These are phyloP conservation scores for Lamprologus callipterus DNA, from an alignment of 2,113 vertebrate genomes.

Conservation along the genomic window DNA sequence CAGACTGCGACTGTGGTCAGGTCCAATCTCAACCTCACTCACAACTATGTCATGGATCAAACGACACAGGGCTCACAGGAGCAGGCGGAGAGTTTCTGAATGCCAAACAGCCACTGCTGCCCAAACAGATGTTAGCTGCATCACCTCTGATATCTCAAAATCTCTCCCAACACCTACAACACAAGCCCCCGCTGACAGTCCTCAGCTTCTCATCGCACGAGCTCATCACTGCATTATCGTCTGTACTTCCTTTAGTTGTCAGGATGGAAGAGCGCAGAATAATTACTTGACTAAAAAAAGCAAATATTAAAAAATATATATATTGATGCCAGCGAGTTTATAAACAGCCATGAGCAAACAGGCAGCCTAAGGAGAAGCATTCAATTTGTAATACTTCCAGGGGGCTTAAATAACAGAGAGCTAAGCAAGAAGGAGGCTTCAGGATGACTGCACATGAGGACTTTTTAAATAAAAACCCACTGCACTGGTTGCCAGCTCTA, in stretches of 20 bases:
- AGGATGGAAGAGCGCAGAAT: not conserved
- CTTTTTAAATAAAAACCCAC: constrained; percentile 45
- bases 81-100: constrained; percentile 39
- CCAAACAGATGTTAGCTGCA: constrained; percentile 57
- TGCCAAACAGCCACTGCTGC: constrained; percentile 52
- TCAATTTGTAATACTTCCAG: constrained; percentile 3
- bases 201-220: not conserved
- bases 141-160: constrained; percentile 38
- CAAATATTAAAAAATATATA: not conserved
- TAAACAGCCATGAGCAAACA: not conserved
- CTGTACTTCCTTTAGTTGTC: not conserved
- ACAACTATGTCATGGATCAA: constrained; percentile 53
- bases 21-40: constrained; percentile 24
- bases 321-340: not conserved
- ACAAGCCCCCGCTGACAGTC: constrained; percentile 8
- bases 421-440: constrained; percentile 14
- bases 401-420: constrained; percentile 29
- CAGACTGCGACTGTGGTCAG: constrained; percentile 20
- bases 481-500: constrained; percentile 41
- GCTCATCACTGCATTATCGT: not conserved
- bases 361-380: constrained; percentile 14
- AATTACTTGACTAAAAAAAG: not conserved
- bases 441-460: constrained; percentile 45
- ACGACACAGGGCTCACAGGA: constrained; percentile 34
- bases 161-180: constrained; percentile 30